Evolutionary conservation across 2,888 invertebrate genomes (phyloP), one percentile per base, ranked within the genome.

Genomic region (Gymnosoma rotundatum): DNA sequence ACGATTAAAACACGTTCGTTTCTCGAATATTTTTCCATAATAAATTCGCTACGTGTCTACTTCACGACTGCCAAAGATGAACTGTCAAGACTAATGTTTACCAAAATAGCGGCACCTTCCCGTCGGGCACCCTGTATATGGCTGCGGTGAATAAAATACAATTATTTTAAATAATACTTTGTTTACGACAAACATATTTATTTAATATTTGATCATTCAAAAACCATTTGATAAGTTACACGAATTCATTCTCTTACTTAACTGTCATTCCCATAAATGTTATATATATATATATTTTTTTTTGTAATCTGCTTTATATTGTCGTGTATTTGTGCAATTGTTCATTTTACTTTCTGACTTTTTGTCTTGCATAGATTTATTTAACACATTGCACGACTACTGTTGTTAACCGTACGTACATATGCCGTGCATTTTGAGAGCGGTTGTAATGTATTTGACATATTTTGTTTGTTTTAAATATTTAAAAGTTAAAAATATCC

Each of bases 391-490:
- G 73, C 38, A 76, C 52, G 58, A 73, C 72, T 66, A 76, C 75
- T 66, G 75, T 72, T 78, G 76, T 72, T 78, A 67, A 58, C 45
- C 73, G 9, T 73, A 56, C 58, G 32, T 66, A 56, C 58, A 20
- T 66, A 73, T 60, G 60, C 21, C 52, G 52, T 61, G 42, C 58
- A 21, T 66, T 66, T 73, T 61, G 73, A 72, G 83, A 70, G 84
- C 74, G 75, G 80, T 60, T 74, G 78, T 78, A 69, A 70, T 78
- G 84, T 60, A 69, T 74, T 74, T 82, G 84, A 84, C 82, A 84
- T 60, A 81, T 84, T 84, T 84, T 64, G 67, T 79, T 66, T 56
- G 52, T 48, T 66, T 80, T 76, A 82, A 82, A 82, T 82, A 82
- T 82, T 82, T 54, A 76, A 82, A 58, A 52, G 64, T 58, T 72